Evolutionary conservation across 2,797 vertebrate genomes (phyloP).

Genomic region (Thamnophis elegans): DNA sequence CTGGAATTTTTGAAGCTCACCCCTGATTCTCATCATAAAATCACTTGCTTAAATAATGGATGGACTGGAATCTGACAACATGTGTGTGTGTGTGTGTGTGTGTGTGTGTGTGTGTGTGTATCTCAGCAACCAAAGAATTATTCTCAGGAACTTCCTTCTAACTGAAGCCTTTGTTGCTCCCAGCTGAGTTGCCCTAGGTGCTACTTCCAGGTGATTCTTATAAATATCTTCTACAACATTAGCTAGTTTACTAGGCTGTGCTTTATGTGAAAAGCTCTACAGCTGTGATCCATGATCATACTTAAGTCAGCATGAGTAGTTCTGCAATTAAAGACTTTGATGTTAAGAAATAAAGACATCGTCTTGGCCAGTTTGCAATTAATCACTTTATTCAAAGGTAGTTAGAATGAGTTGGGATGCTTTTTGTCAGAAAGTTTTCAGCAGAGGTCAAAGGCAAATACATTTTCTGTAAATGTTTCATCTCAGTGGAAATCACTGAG

Average conservation of each 20-base stretch:
- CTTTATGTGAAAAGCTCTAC: not conserved
- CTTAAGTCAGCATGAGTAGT: constrained; percentile 6
- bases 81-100: not conserved
- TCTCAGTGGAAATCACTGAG: not conserved
- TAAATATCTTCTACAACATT: not conserved
- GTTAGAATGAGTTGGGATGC: not conserved
- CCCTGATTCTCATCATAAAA: not conserved
- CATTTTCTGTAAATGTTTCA: not conserved
- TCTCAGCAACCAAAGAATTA: not conserved
- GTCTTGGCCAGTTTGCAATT: not conserved
- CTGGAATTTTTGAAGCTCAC: no score
- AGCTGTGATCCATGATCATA: not conserved
- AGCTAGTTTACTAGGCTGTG: not conserved
- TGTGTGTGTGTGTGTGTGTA: no score
- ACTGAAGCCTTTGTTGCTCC: not conserved
- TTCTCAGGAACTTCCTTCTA: not conserved
- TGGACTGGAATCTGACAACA: not conserved
- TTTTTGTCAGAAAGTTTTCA: not conserved
- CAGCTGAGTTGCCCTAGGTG: not conserved
- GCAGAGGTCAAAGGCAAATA: constrained; percentile 12
- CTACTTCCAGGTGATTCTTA: not conserved
- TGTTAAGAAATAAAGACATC: constrained; percentile 1
- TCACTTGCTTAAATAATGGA: not conserved
- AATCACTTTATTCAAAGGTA: not conserved
- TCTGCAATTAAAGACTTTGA: not conserved